Base-by-base conservation (phyloP, 2,888 invertebrate genomes). In the Adelphocoris suturalis region DNA sequence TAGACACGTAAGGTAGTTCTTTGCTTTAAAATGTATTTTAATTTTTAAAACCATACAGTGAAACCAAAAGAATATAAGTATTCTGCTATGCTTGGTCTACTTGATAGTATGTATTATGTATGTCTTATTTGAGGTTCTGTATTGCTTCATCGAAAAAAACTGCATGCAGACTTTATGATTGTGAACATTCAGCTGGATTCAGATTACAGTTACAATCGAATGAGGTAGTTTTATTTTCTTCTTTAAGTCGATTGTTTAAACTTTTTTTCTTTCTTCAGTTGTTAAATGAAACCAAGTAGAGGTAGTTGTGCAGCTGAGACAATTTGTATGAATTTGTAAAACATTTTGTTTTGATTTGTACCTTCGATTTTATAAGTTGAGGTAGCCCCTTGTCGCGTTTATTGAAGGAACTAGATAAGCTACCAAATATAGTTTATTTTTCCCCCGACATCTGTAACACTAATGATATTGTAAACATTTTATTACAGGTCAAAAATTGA, bases 391-490 rank as follows among this genome's bases (percentile, higher is more conserved):
- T 88, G 88, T 88, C 57, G 55, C 88, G 88, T 78, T 78, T 88
- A 88, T 37, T 52, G 68, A 88, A 88, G 88, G 88, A 76, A 78
- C 88, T 88, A 88, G 88, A 78, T 86, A 88, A 78, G 88, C 88
- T 88, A 88, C 88, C 88, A 68, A 88, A 88, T 78, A 61, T 78
- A 52, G 16, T 37, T 37, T 37, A 4, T 78, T 55, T 86, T 75
- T 75, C 47, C 88, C 82, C 78, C 87, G 68, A 87, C 90, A 75
- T 78, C 90, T 91, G 90, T 90, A 90, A 89, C 85, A 86, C 91
- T 91, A 91, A 91, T 91, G 91, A 91, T 91, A 90, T 89, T 91
- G 90, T 89, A 90, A 85, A 89, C 86, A 88, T 81, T 19, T 86
- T 89, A 57, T 68, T 88, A 52, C 76, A 82, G 55, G 27, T 89